Base-by-base conservation (phyloP, 2,888 invertebrate species). In the Nomada fabriciana region DNA sequence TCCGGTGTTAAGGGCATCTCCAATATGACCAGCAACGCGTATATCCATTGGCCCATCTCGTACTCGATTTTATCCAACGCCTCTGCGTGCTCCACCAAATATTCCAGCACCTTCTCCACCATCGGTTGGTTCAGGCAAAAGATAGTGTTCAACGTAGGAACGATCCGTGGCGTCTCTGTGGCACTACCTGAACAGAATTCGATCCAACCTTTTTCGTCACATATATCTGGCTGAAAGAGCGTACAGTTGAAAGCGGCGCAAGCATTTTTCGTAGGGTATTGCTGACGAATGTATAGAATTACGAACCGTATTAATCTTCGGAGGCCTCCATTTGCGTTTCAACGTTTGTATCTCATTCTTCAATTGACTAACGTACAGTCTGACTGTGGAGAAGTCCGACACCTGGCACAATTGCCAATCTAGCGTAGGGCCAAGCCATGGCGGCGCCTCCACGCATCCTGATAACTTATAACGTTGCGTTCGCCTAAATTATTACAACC, bases 361-460 rank as follows among this genome's bases (percentile, higher is more conserved):
- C 11, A 93, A 50, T 69, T 90, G 89, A 3, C 91, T 89, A 73
- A 96, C 90, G 72, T 95, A 95, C 91, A 95, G 94, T 89, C 96
- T 94, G 3, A 96, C 91, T 59, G 95, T 94, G 10, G 96, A 95
- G 93, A 97, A 97, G 88, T 97, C 95, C 11, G 95, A 95, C 2
- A 97, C 94, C 93, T 97, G 96, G 79, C 95, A 94, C 79, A 95
- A 94, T 93, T 97, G 97, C 97, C 97, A 97, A 89, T 96, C 95
- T 60, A 91, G 72, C 1, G 94, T 94, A 1, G 95, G 96, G 25
- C 91, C 79, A 52, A 94, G 84, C 23, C 88, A 86, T 3, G 88
- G 86, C 15, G 95, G 95, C 76, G 95, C 95, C 82, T 94, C 92
- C 2, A 92, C 86, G 71, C 94, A 94, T 61, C 94, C 94, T 87